Percentiles rank a stretch among this genome's conserved stretches.
These are phyloP conservation scores for Atopsyche davidsoni DNA, from an alignment of 1,140 invertebrate genomes.

Conservation along the genomic window DNA sequence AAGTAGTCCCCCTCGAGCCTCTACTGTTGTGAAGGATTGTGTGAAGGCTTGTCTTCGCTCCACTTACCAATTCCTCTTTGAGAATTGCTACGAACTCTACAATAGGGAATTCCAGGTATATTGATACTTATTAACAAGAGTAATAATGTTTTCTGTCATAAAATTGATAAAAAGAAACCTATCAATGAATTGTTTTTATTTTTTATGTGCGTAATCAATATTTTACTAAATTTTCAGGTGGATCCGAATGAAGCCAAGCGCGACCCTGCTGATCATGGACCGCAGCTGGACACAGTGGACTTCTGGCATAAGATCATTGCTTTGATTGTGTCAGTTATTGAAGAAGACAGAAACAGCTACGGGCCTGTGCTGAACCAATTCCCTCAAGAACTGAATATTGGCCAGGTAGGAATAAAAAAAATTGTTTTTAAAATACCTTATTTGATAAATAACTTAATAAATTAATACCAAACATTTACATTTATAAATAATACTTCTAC, in stretches of 20 bases:
- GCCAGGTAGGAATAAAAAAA: constrained; percentile 54
- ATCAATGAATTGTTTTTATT: background rate
- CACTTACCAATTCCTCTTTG: constrained; percentile 97
- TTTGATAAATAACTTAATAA: too few species aligned
- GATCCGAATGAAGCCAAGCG: constrained; percentile 84
- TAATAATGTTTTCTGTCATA: too few species aligned
- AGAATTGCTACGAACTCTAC: constrained; percentile 95
- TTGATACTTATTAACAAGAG: too few species aligned
- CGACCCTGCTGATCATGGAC: constrained; percentile 83
- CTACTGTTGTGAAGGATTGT: constrained; percentile 98
- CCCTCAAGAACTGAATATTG: constrained; percentile 86
- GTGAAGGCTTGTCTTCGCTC: constrained; percentile 96
- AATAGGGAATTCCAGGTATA: constrained; percentile 83
- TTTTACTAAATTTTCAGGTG: constrained; percentile 54
- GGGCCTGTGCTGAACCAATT: constrained; percentile 98
- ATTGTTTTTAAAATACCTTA: constrained; percentile 10
- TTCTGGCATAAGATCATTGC: constrained; percentile 99
- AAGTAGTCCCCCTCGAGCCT: constrained; percentile 92
- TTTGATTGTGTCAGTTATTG: constrained; percentile 95
- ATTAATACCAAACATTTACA: constrained; percentile 3
- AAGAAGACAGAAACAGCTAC: constrained; percentile 98
- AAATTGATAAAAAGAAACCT: background rate
- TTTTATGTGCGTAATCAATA: background rate
- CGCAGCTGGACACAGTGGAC: constrained; percentile 84
- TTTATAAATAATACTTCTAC: background rate